phyloP scores from a whole-genome alignment of 2,113 vertebrate genomes.

The Ceyx margarethae region DNA sequence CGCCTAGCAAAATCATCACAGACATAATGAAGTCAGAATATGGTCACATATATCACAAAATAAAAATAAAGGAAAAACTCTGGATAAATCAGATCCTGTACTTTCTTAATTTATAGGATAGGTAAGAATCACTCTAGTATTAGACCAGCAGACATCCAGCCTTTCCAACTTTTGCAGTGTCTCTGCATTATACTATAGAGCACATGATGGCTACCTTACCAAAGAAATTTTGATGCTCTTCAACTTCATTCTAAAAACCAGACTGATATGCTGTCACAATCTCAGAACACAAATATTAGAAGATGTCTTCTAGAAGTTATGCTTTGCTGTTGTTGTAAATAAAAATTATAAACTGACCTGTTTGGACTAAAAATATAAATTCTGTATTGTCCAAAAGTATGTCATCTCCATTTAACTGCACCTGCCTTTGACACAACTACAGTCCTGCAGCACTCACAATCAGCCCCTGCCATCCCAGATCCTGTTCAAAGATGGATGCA shows the following conservation, averaged over 20 bases:
- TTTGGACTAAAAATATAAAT: background rate
- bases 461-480: background rate
- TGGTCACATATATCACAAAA: background rate
- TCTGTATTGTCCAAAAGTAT: background rate
- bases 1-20: background rate
- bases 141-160: background rate
- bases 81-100: background rate
- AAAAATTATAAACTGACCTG: background rate
- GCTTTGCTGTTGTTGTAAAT: background rate
- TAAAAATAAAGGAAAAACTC: background rate
- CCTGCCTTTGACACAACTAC: background rate
- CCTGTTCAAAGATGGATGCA: background rate
- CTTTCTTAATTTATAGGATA: background rate
- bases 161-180: background rate
- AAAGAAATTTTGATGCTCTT: background rate
- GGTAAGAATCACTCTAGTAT: background rate
- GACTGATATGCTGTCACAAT: background rate
- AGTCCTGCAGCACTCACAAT: background rate
- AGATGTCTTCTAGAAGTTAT: background rate
- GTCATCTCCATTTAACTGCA: background rate
- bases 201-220: background rate
- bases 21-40: background rate
- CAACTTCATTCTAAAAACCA: background rate
- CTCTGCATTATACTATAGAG: background rate
- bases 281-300: background rate